Conservation (phyloP, 2,113 vertebrate genomes). For the Peromyscus polionotus region DNA sequence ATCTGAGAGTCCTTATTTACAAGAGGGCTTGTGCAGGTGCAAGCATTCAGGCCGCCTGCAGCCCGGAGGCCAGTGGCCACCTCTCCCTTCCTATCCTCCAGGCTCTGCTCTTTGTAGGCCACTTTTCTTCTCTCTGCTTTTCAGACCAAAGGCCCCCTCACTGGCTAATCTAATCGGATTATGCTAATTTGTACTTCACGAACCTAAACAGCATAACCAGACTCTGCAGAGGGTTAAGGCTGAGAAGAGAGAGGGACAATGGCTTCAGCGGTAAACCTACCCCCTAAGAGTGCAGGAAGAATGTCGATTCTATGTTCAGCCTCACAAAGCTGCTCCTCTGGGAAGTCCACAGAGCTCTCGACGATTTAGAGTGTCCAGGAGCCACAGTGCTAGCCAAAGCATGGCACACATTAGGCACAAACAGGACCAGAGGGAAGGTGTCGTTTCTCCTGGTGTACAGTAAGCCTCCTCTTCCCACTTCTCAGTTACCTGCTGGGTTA, state of each 20-base stretch:
- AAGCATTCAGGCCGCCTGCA: constrained; percentile 89
- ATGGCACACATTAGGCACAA: background rate
- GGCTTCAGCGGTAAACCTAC: constrained; percentile 83
- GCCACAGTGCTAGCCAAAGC: constrained; percentile 62
- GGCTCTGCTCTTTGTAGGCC: constrained; percentile 93
- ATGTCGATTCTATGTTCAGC: constrained; percentile 77
- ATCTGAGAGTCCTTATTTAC: constrained; percentile 89
- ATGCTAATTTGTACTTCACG: constrained; percentile 99
- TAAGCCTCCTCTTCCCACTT: constrained; percentile 62
- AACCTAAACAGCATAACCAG: constrained; percentile 93
- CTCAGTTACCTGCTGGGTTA: background rate
- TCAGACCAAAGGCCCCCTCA: constrained; percentile 89
- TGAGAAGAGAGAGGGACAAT: constrained; percentile 73
- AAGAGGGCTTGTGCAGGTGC: constrained; percentile 95
- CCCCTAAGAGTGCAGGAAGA: constrained; percentile 49
- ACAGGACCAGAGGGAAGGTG: constrained; percentile 63
- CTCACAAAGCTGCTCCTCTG: constrained; percentile 84
- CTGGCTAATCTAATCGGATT: constrained; percentile 99
- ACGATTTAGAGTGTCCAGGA: constrained; percentile 86
- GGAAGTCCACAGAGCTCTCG: constrained; percentile 85
- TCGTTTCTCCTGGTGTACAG: constrained; percentile 56
- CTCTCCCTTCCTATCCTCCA: constrained; percentile 83
- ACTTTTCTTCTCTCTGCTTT: constrained; percentile 91
- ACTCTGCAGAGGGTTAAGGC: constrained; percentile 79
- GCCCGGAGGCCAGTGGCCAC: constrained; percentile 80